Base-by-base conservation (phyloP, 1,140 invertebrate genomes). In the Drosophila rhopaloa region DNA sequence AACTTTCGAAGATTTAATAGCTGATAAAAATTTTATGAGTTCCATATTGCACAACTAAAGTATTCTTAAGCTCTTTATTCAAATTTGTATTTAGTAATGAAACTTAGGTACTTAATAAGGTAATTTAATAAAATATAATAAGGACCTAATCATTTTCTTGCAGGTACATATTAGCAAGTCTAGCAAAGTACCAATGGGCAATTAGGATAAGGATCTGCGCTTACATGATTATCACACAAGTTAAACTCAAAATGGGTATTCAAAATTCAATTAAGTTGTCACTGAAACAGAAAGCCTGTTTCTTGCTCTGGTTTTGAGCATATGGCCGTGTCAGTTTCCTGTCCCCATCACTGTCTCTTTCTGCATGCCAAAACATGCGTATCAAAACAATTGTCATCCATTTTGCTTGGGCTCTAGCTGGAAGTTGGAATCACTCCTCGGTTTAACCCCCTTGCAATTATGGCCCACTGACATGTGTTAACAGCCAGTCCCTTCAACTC, bases 321-420 rank as follows among this genome's bases (percentile, higher is more conserved):
- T 47, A 29, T 27, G 54, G 16, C 10, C 8, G 10, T 68, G 47
- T 29, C 37, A 6, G 14, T 40, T 47, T 53, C 9, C 48, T 37
- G 59, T 3, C 32, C 32, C 66, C n/a, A 29, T 41, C 24, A 11
- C 46, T 41, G 19, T 29, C 10, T 19, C 29, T 27, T 19, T 62
- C 37, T 14, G 9, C 19, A 47, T 40, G 44, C 54, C 68, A 50
- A 72, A 71, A 71, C 67, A 73, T 73, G 72, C 68, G 78, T 85
- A 78, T 86, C 81, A 86, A 81, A 82, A 86, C 82, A 86, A 86
- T 86, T 86, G 79, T 79, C 82, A 86, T 86, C 81, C 82, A 78
- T 85, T 70, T 66, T 37, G 46, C 27, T 41, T 19, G 24, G 19
- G 14, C 32, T 59, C 13, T 43, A 47, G 61, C 40, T 71, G 35